Conservation (phyloP, 2,797 vertebrate species). For the Phrynocephalus vlangalii region DNA sequence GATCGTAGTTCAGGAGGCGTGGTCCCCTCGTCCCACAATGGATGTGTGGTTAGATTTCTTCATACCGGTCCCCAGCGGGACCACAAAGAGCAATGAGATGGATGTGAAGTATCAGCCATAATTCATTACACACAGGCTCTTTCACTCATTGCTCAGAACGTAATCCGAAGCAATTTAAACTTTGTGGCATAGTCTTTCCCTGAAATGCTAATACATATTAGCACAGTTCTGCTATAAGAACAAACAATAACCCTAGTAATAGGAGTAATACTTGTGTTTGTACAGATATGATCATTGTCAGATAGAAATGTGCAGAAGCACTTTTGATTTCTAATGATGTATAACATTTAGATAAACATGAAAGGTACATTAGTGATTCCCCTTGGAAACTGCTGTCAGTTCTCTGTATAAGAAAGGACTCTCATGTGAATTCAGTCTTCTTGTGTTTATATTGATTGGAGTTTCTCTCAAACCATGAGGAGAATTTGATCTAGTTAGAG, state of each 20-base stretch:
- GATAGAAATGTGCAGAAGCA: neutral
- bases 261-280: neutral
- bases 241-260: slow-evolving; percentile 5
- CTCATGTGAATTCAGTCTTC: slow-evolving; percentile 33
- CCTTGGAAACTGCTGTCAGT: slow-evolving; percentile 27
- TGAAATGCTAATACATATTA: slow-evolving; percentile 19
- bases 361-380: slow-evolving; percentile 29
- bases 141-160: neutral
- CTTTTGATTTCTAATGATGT: neutral
- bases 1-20: too few relatives aligned
- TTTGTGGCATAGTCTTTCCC: neutral
- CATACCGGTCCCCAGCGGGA: too few relatives aligned
- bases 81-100: too few relatives aligned
- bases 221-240: neutral
- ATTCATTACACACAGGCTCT: neutral
- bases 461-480: slow-evolving; percentile 39
- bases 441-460: neutral
- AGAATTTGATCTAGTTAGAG: slow-evolving; percentile 30
- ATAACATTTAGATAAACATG: slow-evolving; percentile 30
- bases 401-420: slow-evolving; percentile 30
- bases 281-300: slow-evolving; percentile 22
- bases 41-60: too few relatives aligned
- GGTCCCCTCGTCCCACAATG: too few relatives aligned
- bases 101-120: too few relatives aligned
- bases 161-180: slow-evolving; percentile 1